These are phyloP conservation scores for Momotus momota DNA, from an alignment of 2,797 vertebrate genomes.

Conservation along the genomic window DNA sequence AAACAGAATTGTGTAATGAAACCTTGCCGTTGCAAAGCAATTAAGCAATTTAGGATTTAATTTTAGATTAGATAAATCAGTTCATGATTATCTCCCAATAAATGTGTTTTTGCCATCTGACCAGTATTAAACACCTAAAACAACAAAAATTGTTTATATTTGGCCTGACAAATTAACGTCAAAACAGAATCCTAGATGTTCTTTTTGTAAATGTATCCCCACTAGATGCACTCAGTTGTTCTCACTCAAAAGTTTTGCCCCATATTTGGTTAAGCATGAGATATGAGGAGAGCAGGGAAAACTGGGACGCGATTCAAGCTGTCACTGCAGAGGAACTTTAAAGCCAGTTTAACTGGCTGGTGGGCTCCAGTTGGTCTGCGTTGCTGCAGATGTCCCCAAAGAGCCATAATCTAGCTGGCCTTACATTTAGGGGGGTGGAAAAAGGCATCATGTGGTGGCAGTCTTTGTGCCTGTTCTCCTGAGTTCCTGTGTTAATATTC, in stretches of 20 bases:
- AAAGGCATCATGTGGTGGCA: background rate
- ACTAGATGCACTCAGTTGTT: background rate
- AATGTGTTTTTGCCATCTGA: background rate
- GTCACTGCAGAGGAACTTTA: background rate
- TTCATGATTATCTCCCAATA: background rate
- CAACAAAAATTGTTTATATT: background rate
- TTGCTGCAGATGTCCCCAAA: background rate
- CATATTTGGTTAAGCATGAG: background rate
- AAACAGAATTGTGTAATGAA: background rate
- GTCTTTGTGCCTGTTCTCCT: background rate
- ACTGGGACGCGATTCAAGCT: background rate
- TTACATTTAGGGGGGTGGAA: fast-evolving
- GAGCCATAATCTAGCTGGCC: background rate
- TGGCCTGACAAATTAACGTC: background rate
- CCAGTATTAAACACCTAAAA: background rate
- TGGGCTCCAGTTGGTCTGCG: background rate
- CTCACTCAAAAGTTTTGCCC: background rate
- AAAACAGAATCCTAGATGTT: background rate
- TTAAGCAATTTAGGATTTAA: background rate
- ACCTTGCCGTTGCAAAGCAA: background rate
- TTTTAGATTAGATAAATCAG: background rate
- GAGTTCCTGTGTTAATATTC: background rate
- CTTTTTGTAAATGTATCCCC: background rate
- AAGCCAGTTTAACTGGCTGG: slow-evolving; percentile 5
- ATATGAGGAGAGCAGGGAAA: background rate